A percentile compares a stretch with the other conserved stretches of the same genome.
Conservation (phyloP, 2,888 invertebrate genomes). For the Tiliacea aurago region DNA sequence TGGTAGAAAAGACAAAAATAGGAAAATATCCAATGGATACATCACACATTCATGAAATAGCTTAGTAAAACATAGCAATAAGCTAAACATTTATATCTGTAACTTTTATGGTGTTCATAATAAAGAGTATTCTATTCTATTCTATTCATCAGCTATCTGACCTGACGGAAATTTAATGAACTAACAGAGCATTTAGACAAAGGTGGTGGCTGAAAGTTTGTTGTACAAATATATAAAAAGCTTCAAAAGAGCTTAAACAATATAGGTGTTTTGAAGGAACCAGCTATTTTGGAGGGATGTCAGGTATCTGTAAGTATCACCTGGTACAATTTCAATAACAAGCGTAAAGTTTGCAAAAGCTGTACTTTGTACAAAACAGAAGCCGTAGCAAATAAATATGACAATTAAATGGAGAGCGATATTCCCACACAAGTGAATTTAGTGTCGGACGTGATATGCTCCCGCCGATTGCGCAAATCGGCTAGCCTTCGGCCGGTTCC, state of each 20-base stretch:
- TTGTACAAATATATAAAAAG: neutral
- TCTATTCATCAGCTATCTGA: neutral
- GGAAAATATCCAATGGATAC: neutral
- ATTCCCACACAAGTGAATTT: conserved; percentile 83
- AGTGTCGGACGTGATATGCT: conserved; percentile 85
- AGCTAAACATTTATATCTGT: no score
- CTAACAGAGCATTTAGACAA: neutral
- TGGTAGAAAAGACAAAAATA: neutral
- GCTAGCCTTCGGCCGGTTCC: conserved; percentile 87
- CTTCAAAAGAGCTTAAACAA: neutral
- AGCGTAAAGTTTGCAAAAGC: conserved; percentile 26
- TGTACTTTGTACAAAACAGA: conserved; percentile 55
- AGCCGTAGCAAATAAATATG: conserved; percentile 45
- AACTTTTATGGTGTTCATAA: no score
- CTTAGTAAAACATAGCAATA: neutral
- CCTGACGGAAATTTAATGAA: neutral
- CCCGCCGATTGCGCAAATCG: conserved; percentile 86
- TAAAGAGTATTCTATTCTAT: no score
- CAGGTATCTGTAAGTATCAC: neutral
- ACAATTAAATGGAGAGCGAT: conserved; percentile 70
- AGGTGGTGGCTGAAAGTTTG: neutral
- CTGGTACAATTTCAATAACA: conserved; percentile 9
- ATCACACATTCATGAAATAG: neutral
- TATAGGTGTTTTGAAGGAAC: neutral
- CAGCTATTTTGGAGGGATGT: neutral